Evolutionary conservation across 2,888 invertebrate genomes (phyloP).

Genomic region (Prenolepis imparis): DNA sequence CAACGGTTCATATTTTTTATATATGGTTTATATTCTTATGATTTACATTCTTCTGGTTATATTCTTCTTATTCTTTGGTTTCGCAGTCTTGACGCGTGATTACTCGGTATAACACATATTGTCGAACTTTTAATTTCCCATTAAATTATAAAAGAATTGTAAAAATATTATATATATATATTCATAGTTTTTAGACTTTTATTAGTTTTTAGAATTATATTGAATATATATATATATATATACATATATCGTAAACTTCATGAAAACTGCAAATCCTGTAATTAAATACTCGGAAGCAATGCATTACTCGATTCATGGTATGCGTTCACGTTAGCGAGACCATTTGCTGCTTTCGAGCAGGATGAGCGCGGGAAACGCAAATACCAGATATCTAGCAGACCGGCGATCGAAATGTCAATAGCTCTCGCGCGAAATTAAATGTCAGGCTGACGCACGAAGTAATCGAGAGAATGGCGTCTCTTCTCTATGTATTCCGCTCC

Average conservation of each 20-base stretch:
- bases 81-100: too few relatives aligned
- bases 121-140: too few relatives aligned
- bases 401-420: conserved; percentile 77
- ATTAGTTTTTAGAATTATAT: too few relatives aligned
- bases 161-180: too few relatives aligned
- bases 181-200: too few relatives aligned
- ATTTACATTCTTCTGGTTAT: too few relatives aligned
- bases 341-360: conserved; percentile 65
- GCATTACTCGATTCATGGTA: conserved; percentile 66
- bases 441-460: conserved; percentile 75
- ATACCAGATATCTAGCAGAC: conserved; percentile 70
- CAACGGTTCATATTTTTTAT: too few relatives aligned
- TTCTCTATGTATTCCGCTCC: conserved; percentile 46
- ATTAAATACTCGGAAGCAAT: conserved; percentile 74
- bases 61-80: too few relatives aligned
- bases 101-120: too few relatives aligned
- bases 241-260: not conserved
- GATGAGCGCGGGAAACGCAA: conserved; percentile 72
- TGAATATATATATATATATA: not conserved
- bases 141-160: too few relatives aligned
- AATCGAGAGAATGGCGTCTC: conserved; percentile 76
- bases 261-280: conserved; percentile 60
- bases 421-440: conserved; percentile 76
- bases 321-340: conserved; percentile 60
- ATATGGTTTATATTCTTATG: too few relatives aligned